Base-by-base conservation (phyloP, 1,140 invertebrate genomes). In the Drosophila leontia region DNA sequence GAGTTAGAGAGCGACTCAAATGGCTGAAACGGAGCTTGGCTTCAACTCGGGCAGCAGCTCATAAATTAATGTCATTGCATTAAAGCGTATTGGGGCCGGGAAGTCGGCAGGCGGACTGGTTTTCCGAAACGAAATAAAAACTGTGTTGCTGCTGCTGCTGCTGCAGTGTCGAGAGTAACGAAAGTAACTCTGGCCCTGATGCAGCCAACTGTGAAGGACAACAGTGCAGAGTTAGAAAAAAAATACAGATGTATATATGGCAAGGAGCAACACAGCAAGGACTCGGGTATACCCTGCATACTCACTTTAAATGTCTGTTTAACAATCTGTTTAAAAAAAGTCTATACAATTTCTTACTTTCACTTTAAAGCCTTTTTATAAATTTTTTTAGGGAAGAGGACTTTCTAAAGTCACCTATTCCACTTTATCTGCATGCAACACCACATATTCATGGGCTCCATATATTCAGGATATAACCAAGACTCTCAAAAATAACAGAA, bases 41-140 rank as follows among this genome's bases (percentile, higher is more conserved):
- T 58, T 48, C 39, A 63, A 71, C 65, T 29, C 69, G 48, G 44
- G 44, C 51, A 39, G 53, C 62, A 56, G 53, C 62, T 67, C 85
- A 64, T 76, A 90, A 77, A 90, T 90, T 85, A 90, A 85, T 90
- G 78, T 60, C 68, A 75, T 44, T 82, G 86, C 81, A 90, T 84
- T 90, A 90, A 83, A 76, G 48, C 57, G 60, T 74, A 71, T 71
- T 71, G 42, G 67, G 69, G 44, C 68, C 51, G 32, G 56, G 35
- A 23, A 19, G n/a, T 17, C 15, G 13, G 29, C 51, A 70, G 29
- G 69, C 59, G 42, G 11, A 39, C 50, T 26, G 42, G 29, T 53
- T 47, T 48, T 32, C 26, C 26, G 7, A 15, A 70, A 42, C 26
- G 39, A 51, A 71, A 59, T 13, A 71, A 50, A 19, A 45, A 41